Evolutionary conservation across 2,888 invertebrate genomes (phyloP).

Genomic region (Macaria liturata): DNA sequence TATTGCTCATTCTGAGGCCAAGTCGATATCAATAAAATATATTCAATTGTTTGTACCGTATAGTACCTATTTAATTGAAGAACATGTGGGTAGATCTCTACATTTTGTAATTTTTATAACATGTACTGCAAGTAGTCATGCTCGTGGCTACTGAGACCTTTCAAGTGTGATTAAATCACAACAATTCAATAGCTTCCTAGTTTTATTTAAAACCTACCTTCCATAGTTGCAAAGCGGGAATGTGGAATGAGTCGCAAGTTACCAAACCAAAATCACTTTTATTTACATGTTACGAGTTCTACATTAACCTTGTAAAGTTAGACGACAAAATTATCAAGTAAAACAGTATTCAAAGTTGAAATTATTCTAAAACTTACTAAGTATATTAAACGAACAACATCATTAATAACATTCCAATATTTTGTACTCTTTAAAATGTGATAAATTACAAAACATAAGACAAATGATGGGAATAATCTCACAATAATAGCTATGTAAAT

Average conservation of each 20-base stretch:
- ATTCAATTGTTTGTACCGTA: slow-evolving; percentile 24
- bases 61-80: slow-evolving; percentile 30
- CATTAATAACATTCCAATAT: slow-evolving; percentile 81
- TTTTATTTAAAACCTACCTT: slow-evolving; percentile 40
- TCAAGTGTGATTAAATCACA: slow-evolving; percentile 78
- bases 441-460: slow-evolving; percentile 81
- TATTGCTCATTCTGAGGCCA: slow-evolving; percentile 26
- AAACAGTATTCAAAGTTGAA: slow-evolving; percentile 73
- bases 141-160: slow-evolving; percentile 50
- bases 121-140: slow-evolving; percentile 35
- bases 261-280: slow-evolving; percentile 82
- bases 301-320: slow-evolving; percentile 76
- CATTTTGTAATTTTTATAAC: slow-evolving; percentile 42
- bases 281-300: slow-evolving; percentile 74
- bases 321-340: slow-evolving; percentile 75
- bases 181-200: slow-evolving; percentile 43
- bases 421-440: slow-evolving; percentile 82
- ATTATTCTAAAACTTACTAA: slow-evolving; percentile 80
- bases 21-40: slow-evolving; percentile 20
- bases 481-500: slow-evolving; percentile 79
- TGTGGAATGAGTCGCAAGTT: slow-evolving; percentile 24
- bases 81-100: slow-evolving; percentile 25
- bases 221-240: too few relatives aligned
- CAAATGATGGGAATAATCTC: slow-evolving; percentile 68
- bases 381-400: slow-evolving; percentile 76